These are phyloP conservation scores for Parnassius mnemosyne DNA, from an alignment of 2,888 invertebrate species.

Conservation along the genomic window DNA sequence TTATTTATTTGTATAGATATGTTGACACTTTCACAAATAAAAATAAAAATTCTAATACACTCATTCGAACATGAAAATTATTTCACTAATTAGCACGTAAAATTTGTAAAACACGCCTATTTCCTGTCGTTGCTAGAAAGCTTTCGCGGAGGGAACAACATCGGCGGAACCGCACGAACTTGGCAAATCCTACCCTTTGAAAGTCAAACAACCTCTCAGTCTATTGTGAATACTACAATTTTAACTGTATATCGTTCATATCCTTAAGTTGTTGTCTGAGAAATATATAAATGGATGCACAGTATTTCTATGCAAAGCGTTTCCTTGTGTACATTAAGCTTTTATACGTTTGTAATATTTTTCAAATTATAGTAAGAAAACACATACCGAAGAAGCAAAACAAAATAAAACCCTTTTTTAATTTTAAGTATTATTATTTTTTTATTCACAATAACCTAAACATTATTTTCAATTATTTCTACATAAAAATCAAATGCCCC, in stretches of 20 bases:
- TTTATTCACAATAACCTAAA: too few relatives aligned
- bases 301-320: too few relatives aligned
- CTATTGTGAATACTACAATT: background rate
- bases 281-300: background rate
- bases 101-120: constrained; percentile 2
- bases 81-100: constrained; percentile 5
- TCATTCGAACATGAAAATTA: background rate
- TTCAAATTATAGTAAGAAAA: too few relatives aligned
- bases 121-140: constrained; percentile 1
- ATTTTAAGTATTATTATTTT: too few relatives aligned
- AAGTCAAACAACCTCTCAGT: constrained; percentile 8
- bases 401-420: too few relatives aligned
- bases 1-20: background rate
- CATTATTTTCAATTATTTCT: too few relatives aligned
- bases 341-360: too few relatives aligned
- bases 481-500: too few relatives aligned
- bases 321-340: too few relatives aligned
- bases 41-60: background rate
- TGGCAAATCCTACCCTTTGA: constrained; percentile 7
- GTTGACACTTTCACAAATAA: background rate
- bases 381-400: too few relatives aligned
- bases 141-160: constrained; percentile 1
- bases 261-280: background rate
- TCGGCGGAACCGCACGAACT: background rate
- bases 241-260: constrained; percentile 4